Evolutionary conservation across 2,113 vertebrate species (phyloP).

Genomic region (Ptyas mucosa): DNA sequence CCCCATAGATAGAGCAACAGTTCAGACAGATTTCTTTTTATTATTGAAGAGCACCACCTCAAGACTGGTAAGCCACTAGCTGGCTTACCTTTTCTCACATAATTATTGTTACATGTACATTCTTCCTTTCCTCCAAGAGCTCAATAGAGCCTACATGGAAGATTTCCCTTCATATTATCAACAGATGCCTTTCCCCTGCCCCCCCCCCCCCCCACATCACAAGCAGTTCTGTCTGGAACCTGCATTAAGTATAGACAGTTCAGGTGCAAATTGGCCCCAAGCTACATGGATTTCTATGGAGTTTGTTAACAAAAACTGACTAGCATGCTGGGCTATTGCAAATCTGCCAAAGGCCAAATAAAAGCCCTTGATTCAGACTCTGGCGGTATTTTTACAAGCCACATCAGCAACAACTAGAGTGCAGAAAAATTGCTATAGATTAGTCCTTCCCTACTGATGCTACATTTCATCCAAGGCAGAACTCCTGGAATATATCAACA

Average conservation of each 20-base stretch:
- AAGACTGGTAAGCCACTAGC: neutral
- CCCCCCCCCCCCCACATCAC: neutral
- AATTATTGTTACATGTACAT: neutral
- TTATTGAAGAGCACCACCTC: neutral
- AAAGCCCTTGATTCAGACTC: neutral
- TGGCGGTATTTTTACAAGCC: neutral
- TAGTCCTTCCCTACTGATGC: neutral
- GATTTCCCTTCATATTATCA: neutral
- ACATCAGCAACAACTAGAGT: neutral
- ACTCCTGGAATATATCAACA: neutral
- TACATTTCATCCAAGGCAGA: neutral
- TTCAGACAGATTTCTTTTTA: neutral
- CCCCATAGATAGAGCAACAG: neutral
- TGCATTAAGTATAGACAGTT: neutral
- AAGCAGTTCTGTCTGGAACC: neutral
- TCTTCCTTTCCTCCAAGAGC: neutral
- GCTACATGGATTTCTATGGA: neutral
- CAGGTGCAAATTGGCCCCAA: neutral
- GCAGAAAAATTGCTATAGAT: neutral
- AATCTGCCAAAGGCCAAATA: neutral
- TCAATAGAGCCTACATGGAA: neutral
- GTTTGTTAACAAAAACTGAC: neutral
- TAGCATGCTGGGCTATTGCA: neutral
- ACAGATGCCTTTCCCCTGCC: neutral
- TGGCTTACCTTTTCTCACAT: neutral